Evolutionary conservation across 2,113 vertebrate genomes (phyloP).

Genomic region (Thomomys bottae): DNA sequence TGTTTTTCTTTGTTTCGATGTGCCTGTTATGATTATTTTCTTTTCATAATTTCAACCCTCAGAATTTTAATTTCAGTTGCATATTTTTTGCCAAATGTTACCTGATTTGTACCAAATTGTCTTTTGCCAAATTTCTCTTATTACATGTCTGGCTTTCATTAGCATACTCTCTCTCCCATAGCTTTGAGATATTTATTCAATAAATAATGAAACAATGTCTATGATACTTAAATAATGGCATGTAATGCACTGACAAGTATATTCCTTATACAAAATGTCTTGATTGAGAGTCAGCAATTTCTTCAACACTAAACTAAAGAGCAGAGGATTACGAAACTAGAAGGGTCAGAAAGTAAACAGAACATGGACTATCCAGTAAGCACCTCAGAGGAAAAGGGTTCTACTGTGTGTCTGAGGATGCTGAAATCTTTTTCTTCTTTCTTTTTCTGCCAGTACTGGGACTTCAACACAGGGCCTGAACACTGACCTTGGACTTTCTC

Average conservation of each 20-base stretch:
- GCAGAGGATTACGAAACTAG: background rate
- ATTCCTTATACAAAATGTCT: background rate
- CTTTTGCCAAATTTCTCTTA: conserved; percentile 10
- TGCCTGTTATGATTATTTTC: background rate
- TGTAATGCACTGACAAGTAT: background rate
- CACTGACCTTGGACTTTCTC: no score
- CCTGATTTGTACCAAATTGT: background rate
- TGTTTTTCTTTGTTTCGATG: background rate
- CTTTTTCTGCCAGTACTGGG: no score
- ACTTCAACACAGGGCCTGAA: no score
- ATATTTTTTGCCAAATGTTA: background rate
- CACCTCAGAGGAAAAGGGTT: background rate
- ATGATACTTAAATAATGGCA: background rate
- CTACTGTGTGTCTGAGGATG: background rate
- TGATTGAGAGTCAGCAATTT: background rate
- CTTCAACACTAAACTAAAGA: background rate
- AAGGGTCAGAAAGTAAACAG: background rate
- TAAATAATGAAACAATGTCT: background rate
- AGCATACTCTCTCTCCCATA: background rate
- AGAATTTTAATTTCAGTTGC: background rate
- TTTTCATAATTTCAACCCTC: background rate
- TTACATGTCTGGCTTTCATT: background rate
- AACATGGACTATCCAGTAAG: background rate
- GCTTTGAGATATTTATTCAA: background rate
- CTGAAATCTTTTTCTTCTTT: no score